These are phyloP conservation scores for Pan troglodytes DNA, from an alignment of 2,113 vertebrate genomes.

Conservation along the genomic window NHGRI_mPanTro3-v2.1_pri NC_086015.1:68777001-68777500, in stretches of 20 bases:
- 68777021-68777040: neutral
- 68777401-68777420: neutral
- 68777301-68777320: neutral
- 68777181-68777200: neutral
- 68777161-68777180: neutral
- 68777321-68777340: slow-evolving; percentile 34
- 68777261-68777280: neutral
- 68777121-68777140: neutral
- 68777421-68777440: neutral
- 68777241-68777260: neutral
- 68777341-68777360: slow-evolving; percentile 16
- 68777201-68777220: neutral
- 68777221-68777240: neutral
- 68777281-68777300: neutral
- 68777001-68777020: neutral
- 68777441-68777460: neutral
- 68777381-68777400: neutral
- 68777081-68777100: neutral
- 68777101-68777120: neutral
- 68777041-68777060: neutral
- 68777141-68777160: neutral
- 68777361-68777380: neutral
- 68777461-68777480: neutral
- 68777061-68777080: neutral
- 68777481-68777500: neutral